Evolutionary conservation across 2,888 invertebrate species (phyloP).

Genomic region (Trichopria drosophilae): DNA sequence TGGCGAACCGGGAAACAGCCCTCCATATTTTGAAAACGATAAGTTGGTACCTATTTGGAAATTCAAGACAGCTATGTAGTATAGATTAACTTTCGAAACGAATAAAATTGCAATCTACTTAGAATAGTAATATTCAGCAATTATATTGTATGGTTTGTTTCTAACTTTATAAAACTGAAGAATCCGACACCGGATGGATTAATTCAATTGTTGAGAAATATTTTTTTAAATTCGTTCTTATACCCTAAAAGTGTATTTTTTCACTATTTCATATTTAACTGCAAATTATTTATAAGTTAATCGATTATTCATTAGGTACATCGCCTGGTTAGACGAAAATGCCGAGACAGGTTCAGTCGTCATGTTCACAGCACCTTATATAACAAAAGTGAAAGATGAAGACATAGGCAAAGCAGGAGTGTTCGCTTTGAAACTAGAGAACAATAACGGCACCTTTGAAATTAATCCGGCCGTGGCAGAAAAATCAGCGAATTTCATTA

Average conservation of each 20-base stretch:
- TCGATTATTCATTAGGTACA: slow-evolving; percentile 63
- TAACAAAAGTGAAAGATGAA: slow-evolving; percentile 74
- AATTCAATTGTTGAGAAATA: no score
- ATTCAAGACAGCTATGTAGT: no score
- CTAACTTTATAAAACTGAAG: no score
- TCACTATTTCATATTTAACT: not conserved
- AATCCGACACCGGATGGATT: not conserved
- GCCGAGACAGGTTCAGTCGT: slow-evolving; percentile 78
- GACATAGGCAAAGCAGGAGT: slow-evolving; percentile 83
- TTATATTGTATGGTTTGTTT: no score
- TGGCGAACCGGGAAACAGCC: slow-evolving; percentile 75
- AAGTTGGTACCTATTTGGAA: slow-evolving; percentile 64
- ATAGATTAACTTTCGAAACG: not conserved
- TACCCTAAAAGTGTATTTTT: not conserved
- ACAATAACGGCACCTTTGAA: slow-evolving; percentile 87
- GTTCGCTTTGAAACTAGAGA: slow-evolving; percentile 74
- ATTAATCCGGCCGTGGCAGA: slow-evolving; percentile 82
- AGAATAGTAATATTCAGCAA: no score
- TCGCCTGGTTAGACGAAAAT: slow-evolving; percentile 78
- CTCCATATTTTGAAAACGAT: slow-evolving; percentile 79
- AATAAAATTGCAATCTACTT: not conserved
- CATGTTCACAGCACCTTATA: slow-evolving; percentile 72
- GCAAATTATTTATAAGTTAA: not conserved
- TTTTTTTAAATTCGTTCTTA: no score
- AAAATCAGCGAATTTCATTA: slow-evolving; percentile 75